phyloP scores from a whole-genome alignment of 2,797 vertebrate species.

The Tokudaia muenninki region DNA sequence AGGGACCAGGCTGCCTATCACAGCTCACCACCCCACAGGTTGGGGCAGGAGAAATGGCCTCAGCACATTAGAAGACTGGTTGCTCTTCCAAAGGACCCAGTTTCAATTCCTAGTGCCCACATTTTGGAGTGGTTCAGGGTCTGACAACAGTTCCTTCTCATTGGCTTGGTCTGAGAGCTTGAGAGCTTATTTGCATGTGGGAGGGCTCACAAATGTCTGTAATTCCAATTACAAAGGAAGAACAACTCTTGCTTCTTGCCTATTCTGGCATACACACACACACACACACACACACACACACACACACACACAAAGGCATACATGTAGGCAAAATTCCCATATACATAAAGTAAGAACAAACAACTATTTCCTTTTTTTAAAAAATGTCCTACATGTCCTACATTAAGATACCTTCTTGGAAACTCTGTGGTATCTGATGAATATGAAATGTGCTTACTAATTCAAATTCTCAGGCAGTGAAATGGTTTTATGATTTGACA shows the following conservation, averaged over 20 bases:
- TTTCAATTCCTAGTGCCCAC: not conserved
- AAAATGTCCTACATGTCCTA: not conserved
- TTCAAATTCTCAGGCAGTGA: not conserved
- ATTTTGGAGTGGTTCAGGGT: no score
- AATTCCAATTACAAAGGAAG: not conserved
- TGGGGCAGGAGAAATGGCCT: not conserved
- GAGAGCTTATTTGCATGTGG: no score
- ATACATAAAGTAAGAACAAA: not conserved
- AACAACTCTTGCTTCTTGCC: not conserved
- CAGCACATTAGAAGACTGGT: not conserved
- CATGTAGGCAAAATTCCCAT: not conserved
- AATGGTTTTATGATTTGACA: slow-evolving; percentile 30
- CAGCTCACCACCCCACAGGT: no score
- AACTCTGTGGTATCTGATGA: not conserved
- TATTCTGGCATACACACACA: no score
- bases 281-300: no score
- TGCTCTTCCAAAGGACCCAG: not conserved
- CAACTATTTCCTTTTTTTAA: not conserved
- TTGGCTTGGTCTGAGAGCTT: no score
- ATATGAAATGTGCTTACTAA: not conserved
- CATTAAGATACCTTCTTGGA: not conserved
- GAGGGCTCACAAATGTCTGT: not conserved
- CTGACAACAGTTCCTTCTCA: no score
- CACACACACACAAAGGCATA: not conserved
- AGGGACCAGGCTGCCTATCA: no score